Evolutionary conservation across 2,113 vertebrate species (phyloP).

Genomic region (Pseudopipra pipra): DNA sequence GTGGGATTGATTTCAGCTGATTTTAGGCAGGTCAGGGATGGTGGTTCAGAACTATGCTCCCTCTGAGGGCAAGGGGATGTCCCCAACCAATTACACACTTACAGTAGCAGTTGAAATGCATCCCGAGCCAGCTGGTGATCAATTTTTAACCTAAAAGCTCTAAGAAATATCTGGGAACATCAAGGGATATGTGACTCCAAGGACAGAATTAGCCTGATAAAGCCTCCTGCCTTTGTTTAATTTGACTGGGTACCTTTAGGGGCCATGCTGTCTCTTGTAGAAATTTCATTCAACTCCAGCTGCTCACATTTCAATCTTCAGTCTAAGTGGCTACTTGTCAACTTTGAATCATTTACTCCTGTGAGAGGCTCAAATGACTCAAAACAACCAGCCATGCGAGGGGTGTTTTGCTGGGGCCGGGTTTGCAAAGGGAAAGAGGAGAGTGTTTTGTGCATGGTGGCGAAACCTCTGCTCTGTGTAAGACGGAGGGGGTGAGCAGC

Average conservation of each 20-base stretch:
- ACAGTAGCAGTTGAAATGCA: not conserved
- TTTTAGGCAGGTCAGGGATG: not conserved
- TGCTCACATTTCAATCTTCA: not conserved
- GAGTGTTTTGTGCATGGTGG: not conserved
- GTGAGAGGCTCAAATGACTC: not conserved
- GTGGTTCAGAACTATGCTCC: not conserved
- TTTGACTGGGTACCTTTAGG: not conserved
- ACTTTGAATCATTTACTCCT: not conserved
- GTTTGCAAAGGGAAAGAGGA: not conserved
- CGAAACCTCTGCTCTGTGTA: not conserved
- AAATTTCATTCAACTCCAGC: not conserved
- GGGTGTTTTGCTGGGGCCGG: not conserved
- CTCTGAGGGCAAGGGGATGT: not conserved
- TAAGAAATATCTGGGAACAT: not conserved
- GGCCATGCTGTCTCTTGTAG: not conserved
- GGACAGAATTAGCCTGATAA: not conserved
- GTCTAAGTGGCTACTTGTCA: not conserved
- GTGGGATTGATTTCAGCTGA: not conserved
- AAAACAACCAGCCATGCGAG: not conserved
- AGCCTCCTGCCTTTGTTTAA: not conserved
- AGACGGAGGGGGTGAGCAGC: not conserved
- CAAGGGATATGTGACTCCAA: not conserved
- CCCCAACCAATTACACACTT: not conserved
- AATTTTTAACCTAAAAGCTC: not conserved
- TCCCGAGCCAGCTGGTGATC: not conserved